Percentiles rank a stretch among this genome's conserved stretches.
Evolutionary conservation across 2,797 vertebrate genomes (phyloP).

Genomic region (Typhlichthys subterraneus): DNA sequence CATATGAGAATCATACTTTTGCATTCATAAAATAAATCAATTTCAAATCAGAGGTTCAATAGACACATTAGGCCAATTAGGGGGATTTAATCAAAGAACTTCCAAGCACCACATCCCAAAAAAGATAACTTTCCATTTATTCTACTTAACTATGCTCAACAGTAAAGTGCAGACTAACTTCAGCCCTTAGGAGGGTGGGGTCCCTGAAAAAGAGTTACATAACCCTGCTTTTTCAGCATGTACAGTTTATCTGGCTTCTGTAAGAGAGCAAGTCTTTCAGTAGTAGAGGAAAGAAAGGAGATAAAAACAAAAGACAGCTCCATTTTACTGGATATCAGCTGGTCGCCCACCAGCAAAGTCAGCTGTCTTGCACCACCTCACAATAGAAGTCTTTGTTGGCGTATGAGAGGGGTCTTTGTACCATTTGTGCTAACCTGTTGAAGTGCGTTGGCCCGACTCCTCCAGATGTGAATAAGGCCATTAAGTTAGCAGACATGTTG

Average conservation of each 20-base stretch:
- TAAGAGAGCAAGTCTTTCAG: conserved; percentile 44
- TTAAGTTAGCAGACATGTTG: conserved; percentile 31
- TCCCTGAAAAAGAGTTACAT: conserved; percentile 66
- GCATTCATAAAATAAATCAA: no score
- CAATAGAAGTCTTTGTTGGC: conserved; percentile 71
- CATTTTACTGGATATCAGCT: conserved; percentile 41
- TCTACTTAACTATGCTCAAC: not conserved
- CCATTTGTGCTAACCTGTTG: conserved; percentile 45
- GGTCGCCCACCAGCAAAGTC: conserved; percentile 60
- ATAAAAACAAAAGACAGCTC: conserved; percentile 40
- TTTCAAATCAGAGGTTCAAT: no score
- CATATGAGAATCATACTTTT: no score
- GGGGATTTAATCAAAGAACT: no score
- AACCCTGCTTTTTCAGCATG: conserved; percentile 57
- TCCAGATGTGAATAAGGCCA: conserved; percentile 40
- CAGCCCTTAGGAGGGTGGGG: conserved; percentile 66
- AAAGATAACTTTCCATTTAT: no score
- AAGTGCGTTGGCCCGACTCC: conserved; percentile 25
- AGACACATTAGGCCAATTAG: no score
- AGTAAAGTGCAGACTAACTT: conserved; percentile 41
- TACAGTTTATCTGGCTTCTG: conserved; percentile 50
- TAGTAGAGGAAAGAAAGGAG: conserved; percentile 29
- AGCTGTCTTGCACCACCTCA: conserved; percentile 63
- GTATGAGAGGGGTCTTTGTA: conserved; percentile 69
- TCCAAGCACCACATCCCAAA: no score